phyloP scores from a whole-genome alignment of 2,113 vertebrate genomes.

The Charadrius vociferus region DNA sequence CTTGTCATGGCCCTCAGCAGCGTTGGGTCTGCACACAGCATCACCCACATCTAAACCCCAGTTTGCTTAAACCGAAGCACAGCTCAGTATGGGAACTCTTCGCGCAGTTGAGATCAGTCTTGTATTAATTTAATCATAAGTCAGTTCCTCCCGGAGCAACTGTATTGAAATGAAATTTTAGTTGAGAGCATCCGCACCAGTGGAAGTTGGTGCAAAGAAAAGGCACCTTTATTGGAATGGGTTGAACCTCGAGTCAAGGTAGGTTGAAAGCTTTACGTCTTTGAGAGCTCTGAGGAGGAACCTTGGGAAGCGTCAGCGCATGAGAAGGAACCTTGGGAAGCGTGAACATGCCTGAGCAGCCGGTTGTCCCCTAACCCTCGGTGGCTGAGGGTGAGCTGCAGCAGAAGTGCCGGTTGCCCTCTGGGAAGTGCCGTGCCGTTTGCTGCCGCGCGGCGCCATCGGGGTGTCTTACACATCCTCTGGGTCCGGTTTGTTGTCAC shows the following conservation, averaged over 20 bases:
- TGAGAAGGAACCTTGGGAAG: neutral
- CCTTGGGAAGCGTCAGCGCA: neutral
- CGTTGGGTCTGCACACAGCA: fast-evolving
- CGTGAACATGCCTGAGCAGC: neutral
- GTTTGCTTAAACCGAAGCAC: neutral
- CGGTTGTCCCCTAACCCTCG: fast-evolving
- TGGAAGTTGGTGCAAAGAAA: neutral
- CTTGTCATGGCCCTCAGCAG: neutral
- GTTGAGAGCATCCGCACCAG: neutral
- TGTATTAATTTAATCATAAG: neutral
- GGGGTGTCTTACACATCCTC: neutral
- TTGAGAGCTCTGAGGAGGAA: neutral
- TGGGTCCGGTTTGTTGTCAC: neutral
- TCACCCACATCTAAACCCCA: neutral
- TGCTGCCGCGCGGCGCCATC: fast-evolving
- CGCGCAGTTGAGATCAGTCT: neutral
- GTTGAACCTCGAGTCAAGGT: neutral
- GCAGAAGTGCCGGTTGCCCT: neutral
- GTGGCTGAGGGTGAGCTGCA: fast-evolving
- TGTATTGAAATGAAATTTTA: neutral
- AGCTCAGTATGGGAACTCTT: neutral
- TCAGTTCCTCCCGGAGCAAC: neutral
- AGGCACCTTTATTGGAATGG: neutral
- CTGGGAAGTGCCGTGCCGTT: neutral
- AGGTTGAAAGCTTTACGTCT: neutral